Evolutionary conservation across 2,113 vertebrate species (phyloP), one percentile per base, ranked within the genome.

Genomic region (Alethe diademata): DNA sequence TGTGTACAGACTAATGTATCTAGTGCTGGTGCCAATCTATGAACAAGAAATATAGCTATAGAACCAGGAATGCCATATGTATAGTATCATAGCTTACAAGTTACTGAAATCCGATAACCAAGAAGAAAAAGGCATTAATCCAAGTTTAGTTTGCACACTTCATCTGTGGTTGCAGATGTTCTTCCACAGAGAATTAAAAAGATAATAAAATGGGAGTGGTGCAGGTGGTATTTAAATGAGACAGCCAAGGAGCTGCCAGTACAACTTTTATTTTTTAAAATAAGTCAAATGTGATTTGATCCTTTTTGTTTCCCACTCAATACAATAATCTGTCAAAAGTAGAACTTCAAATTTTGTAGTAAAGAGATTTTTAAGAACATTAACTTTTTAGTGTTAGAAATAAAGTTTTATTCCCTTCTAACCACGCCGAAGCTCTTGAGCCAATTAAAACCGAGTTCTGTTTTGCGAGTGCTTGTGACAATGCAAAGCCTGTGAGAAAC

Each of bases 391-490:
- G 14, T 57, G 29, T n/a, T 69, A 62, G 72, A 91, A 73, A 93
- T 92, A 91, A 95, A 95, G 42, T 93, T 96, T 95, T 78, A 91
- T 92, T 88, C 50, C 57, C 83, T 76, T 35, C 20, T 80, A 88
- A 58, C 58, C 51, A 53, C 42, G 40, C 19, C 54, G 73, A 57
- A 72, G 53, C 54, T 57, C 50, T 73, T 57, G 9, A 80, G 69
- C 12, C 76, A 88, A 78, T 86, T 79, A 94, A 88, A 93, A 92
- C 42, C 3, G 2, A 80, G 31, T 62, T 87, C 48, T 62, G 19
- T 42, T 87, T 47, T 60, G 31, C 0, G 0, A 86, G 36, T 0
- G 0, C 28, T 79, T 85, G 26, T 66, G 50, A 69, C 36, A 86
- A 56, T 0, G 0, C 19, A 31, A 90, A 81, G 57, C 31, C 53